Base-by-base conservation (phyloP, 2,797 vertebrate species). In the Champsocephalus esox region DNA sequence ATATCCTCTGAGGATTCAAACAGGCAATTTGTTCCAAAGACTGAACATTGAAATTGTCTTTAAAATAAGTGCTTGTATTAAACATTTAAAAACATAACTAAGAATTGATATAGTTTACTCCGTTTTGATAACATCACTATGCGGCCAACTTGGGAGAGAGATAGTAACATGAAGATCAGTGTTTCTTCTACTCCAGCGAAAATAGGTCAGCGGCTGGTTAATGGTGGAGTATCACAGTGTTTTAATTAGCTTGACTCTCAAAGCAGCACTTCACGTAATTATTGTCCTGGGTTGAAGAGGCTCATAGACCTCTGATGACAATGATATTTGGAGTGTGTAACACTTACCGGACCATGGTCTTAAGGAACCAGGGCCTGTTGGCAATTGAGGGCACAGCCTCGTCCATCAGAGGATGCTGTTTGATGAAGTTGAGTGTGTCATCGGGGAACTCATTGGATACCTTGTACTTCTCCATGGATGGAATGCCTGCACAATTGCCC, bases 381-480 rank as follows among this genome's bases (percentile, higher is more conserved):
- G 97, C 92, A 59, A 99, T 95, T 70, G 98, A 97, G 56, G 98
- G 96, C 56, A 98, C 97, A 0, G 98, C 98, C 91, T 99, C 98
- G 0, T 99, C 98, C 98, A 99, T 99, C 86, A 99, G 94, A 1
- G 98, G 98, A 89, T 99, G 98, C 52, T 97, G 97, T 95, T 99
- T 99, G 92, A 99, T 98, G 91, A 99, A 99, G 93, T 99, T 99
- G 85, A 99, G 93, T 4, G 98, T 99, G 85, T 99, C 98, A 9
- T 99, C 98, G 0, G 98, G 98, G 82, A 99, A 99, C 93, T 99
- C 98, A 1, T 96, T 99, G 91, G 98, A 99, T 10, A 96, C 95
- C 85, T 96, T 91, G 65, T 97, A 99, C 88, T 93, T 96, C 93
- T 99, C 97, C 92, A 96, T 92, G 14, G 95, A 95, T 4, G 94